A percentile compares a stretch with the other conserved stretches of the same genome.
These are phyloP conservation scores for Vulpes lagopus DNA, from an alignment of 2,113 vertebrate species.

Conservation along the genomic window DNA sequence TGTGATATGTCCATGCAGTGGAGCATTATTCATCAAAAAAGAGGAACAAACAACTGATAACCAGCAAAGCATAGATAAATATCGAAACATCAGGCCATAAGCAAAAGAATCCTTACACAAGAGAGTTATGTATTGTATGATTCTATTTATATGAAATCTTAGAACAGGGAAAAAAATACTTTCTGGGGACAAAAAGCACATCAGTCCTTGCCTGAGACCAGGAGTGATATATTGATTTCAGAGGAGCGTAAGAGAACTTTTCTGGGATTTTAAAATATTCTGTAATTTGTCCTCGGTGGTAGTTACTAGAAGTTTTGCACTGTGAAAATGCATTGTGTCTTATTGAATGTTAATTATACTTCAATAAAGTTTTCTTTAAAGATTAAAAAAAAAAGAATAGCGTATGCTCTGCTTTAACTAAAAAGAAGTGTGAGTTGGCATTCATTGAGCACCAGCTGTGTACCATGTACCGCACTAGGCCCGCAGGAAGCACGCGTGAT, in stretches of 20 bases:
- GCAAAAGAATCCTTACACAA: not conserved
- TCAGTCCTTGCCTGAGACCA: not conserved
- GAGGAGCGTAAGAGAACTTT: not conserved
- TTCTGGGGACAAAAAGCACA: not conserved
- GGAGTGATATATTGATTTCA: not conserved
- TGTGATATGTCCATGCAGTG: not conserved
- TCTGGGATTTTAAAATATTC: not conserved
- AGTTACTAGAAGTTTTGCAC: conserved; percentile 22
- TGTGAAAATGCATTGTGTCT: not conserved
- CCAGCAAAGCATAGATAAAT: not conserved
- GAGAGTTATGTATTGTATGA: not conserved
- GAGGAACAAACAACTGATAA: not conserved
- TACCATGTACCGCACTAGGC: not conserved
- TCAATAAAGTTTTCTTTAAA: not conserved
- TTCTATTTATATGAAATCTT: not conserved
- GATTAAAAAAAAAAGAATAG: not conserved
- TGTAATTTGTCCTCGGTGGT: not conserved
- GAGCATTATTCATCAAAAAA: not conserved
- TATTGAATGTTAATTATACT: not conserved
- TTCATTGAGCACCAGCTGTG: not conserved
- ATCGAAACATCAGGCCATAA: not conserved
- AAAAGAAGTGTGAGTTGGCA: not conserved
- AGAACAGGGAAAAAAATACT: not conserved
- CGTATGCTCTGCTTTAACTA: not conserved
- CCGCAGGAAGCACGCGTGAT: not conserved